Evolutionary conservation across 2,888 invertebrate species (phyloP).

Genomic region (Seira musarum): DNA sequence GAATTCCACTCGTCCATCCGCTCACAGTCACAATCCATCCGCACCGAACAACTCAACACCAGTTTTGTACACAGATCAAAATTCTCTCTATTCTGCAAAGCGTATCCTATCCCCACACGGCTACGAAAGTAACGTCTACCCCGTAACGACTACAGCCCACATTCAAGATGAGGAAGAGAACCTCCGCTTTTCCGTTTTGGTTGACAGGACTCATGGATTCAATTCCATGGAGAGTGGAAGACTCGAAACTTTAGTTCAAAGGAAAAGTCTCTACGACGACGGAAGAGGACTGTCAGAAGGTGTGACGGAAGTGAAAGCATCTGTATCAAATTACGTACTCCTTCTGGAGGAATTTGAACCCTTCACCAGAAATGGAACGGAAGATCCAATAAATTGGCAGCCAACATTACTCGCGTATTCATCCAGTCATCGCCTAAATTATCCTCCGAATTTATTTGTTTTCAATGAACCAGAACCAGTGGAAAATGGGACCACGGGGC

Average conservation of each 20-base stretch:
- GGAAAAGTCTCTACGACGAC: slow-evolving; percentile 94
- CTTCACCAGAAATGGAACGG: slow-evolving; percentile 69
- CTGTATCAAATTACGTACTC: slow-evolving; percentile 87
- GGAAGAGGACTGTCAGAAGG: slow-evolving; percentile 96
- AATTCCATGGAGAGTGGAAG: slow-evolving; percentile 90
- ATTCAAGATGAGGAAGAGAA: slow-evolving; percentile 79
- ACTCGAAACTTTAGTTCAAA: slow-evolving; percentile 95
- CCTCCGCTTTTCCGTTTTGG: slow-evolving; percentile 82
- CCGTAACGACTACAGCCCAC: slow-evolving; percentile 92
- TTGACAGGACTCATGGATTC: slow-evolving; percentile 80
- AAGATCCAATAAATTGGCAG: slow-evolving; percentile 66
- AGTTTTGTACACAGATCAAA: slow-evolving; percentile 88
- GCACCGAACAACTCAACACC: neutral
- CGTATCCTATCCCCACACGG: slow-evolving; percentile 85
- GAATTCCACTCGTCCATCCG: slow-evolving; percentile 77
- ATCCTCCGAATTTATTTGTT: slow-evolving; percentile 85
- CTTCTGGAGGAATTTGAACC: slow-evolving; percentile 81
- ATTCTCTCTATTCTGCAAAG: slow-evolving; percentile 93
- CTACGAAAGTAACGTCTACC: slow-evolving; percentile 96
- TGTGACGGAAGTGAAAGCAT: slow-evolving; percentile 90
- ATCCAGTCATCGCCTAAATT: slow-evolving; percentile 83
- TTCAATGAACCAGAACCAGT: slow-evolving; percentile 71
- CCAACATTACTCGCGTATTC: slow-evolving; percentile 82
- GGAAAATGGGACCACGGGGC: neutral
- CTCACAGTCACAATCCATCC: slow-evolving; percentile 73